Evolutionary conservation across 2,113 vertebrate genomes (phyloP), one percentile per base, ranked within the genome.

Genomic region (Pleuronectes platessa): DNA sequence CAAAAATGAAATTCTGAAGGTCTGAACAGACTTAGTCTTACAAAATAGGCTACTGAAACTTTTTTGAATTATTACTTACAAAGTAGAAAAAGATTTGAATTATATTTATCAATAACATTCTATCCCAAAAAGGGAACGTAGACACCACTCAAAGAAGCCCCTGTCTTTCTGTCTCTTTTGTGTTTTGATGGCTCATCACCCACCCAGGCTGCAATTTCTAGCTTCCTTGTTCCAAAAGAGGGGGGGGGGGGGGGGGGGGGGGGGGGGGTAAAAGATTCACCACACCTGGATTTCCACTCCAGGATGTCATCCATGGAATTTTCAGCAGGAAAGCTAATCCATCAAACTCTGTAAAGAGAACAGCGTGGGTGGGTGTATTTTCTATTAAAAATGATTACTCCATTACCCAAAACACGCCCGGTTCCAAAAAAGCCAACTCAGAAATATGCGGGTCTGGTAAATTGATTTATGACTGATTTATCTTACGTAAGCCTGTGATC

Each of bases 361-460:
- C 53, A 73, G 60, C 56, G 76, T 79, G 80, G 81, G 83, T 79
- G 87, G 88, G 86, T 83, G 85, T 88, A 88, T 92, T 91, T 93
- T 90, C 88, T 85, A 89, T 90, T 93, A 90, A 92, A 90, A 90
- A 82, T 85, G 92, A 93, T 93, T 92, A 92, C 85, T 90, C 82
- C 76, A 86, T 91, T 85, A 89, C 89, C 87, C 89, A 90, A 51
- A 93, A 90, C 81, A 91, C 56, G 77, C 45, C 65, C 3, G 18
- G 73, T 81, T 81, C 85, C 79, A 84, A 92, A 89, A 89, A 81
- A 51, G 47, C 74, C 40, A 59, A 77, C 82, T 84, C 79, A 78
- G 65, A 81, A 56, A 83, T 83, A 83, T 76, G 85, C 45, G 69
- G 69, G 69, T 85, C 86, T 76, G 81, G 85, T 88, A 91, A 94